Conservation (phyloP, 2,797 vertebrate species). For the Megalops cyprinoides region DNA sequence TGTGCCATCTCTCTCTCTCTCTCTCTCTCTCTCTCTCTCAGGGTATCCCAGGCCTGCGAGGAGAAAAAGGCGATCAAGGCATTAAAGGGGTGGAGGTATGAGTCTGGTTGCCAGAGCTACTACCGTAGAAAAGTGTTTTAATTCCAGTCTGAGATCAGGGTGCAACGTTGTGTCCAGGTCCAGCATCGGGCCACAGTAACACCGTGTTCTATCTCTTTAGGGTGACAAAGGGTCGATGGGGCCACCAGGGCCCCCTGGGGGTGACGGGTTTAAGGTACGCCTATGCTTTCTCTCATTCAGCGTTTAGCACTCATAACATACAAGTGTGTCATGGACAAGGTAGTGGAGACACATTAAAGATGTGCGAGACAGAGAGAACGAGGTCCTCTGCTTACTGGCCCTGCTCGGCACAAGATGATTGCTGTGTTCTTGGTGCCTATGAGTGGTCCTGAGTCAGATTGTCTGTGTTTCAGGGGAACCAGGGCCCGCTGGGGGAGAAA, state of each 20-base stretch:
- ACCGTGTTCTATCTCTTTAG: constrained; percentile 58
- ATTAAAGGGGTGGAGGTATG: constrained; percentile 77
- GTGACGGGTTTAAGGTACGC: constrained; percentile 68
- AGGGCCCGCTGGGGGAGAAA: constrained; percentile 63
- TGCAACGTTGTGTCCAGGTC: too few species aligned
- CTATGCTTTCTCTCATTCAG: not conserved
- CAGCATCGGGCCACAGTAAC: too few species aligned
- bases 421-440: not conserved
- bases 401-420: not conserved
- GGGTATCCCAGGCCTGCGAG: constrained; percentile 78
- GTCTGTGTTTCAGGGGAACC: constrained; percentile 68
- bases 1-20: not conserved
- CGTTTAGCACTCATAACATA: too few species aligned
- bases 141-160: too few species aligned
- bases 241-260: constrained; percentile 64
- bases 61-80: constrained; percentile 72
- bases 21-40: constrained; percentile 53
- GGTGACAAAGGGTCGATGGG: constrained; percentile 80
- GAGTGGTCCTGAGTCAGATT: not conserved
- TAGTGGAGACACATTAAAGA: not conserved
- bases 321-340: too few species aligned
- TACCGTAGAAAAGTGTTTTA: too few species aligned
- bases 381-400: too few species aligned
- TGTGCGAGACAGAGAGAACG: not conserved
- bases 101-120: constrained; percentile 7